A percentile compares a stretch with the other conserved stretches of the same genome.
These are phyloP conservation scores for Adelphocoris suturalis DNA, from an alignment of 2,888 invertebrate genomes.

Conservation along the genomic window DNA sequence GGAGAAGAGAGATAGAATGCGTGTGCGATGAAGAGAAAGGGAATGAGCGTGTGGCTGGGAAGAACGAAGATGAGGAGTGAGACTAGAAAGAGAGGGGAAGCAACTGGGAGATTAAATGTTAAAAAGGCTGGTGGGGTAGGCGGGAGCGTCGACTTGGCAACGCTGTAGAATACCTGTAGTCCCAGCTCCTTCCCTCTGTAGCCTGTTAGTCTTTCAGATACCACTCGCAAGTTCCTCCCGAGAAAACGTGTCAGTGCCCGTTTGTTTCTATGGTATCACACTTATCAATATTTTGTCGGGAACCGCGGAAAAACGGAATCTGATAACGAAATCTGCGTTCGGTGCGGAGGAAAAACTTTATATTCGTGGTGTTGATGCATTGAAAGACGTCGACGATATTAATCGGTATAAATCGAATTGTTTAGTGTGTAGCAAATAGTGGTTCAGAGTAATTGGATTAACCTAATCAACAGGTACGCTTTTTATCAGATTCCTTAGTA, in stretches of 20 bases:
- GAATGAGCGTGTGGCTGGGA: constrained; percentile 51
- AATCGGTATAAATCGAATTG: neutral
- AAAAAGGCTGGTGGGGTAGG: constrained; percentile 67
- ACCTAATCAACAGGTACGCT: constrained; percentile 47
- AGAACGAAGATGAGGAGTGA: constrained; percentile 9
- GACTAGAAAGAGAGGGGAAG: neutral
- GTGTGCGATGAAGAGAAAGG: constrained; percentile 22
- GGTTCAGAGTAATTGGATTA: constrained; percentile 16
- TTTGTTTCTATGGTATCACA: neutral
- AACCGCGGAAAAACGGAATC: neutral
- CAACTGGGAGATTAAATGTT: constrained; percentile 69
- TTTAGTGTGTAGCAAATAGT: constrained; percentile 16
- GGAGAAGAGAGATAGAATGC: neutral
- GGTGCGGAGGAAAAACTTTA: neutral
- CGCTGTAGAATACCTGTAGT: constrained; percentile 70
- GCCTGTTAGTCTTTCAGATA: constrained; percentile 55
- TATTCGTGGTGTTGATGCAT: neutral
- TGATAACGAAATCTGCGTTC: neutral
- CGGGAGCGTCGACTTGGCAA: constrained; percentile 66
- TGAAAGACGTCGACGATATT: neutral
- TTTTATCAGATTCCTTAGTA: neutral
- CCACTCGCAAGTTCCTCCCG: constrained; percentile 53
- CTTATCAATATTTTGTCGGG: neutral
- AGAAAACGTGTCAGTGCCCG: constrained; percentile 46
- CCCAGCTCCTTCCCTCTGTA: constrained; percentile 44